These are phyloP conservation scores for Yponomeuta evonymella DNA, from an alignment of 2,888 invertebrate species.

Conservation along the genomic window DNA sequence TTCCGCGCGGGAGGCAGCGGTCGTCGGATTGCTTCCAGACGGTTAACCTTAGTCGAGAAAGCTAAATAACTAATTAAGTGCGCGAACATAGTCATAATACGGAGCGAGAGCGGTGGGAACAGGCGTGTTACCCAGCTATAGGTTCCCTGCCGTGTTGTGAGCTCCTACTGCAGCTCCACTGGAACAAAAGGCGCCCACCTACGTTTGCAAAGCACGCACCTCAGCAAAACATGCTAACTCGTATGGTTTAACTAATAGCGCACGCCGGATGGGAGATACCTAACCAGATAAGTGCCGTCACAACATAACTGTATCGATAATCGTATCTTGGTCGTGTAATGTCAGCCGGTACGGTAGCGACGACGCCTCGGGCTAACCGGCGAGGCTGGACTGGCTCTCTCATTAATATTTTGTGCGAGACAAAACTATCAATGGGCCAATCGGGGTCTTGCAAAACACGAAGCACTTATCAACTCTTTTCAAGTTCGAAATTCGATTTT, in stretches of 20 bases:
- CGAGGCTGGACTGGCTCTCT: conserved; percentile 40
- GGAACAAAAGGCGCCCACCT: too few species aligned
- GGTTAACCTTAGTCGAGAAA: conserved; percentile 44
- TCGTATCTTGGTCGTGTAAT: conserved; percentile 60
- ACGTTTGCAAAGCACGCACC: conserved; percentile 20
- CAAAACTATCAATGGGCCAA: background rate
- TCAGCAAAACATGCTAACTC: conserved; percentile 21
- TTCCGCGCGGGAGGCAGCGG: conserved; percentile 40
- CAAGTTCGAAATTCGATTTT: too few species aligned
- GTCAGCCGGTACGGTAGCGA: conserved; percentile 49
- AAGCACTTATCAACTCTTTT: too few species aligned
- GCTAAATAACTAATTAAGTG: conserved; percentile 40
- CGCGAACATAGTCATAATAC: conserved; percentile 34
- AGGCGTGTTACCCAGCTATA: background rate
- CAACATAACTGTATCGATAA: conserved; percentile 67
- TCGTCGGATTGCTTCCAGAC: conserved; percentile 38
- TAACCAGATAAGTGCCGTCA: conserved; percentile 45
- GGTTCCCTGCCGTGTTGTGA: background rate
- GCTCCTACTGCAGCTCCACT: too few species aligned
- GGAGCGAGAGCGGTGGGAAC: conserved; percentile 41
- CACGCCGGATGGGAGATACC: conserved; percentile 44
- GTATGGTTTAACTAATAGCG: conserved; percentile 50
- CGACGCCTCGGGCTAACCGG: conserved; percentile 32
- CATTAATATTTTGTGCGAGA: conserved; percentile 32
- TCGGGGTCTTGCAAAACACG: background rate